Conservation (phyloP, 2,888 invertebrate genomes). For the Cataglyphis altisquamis region DNA sequence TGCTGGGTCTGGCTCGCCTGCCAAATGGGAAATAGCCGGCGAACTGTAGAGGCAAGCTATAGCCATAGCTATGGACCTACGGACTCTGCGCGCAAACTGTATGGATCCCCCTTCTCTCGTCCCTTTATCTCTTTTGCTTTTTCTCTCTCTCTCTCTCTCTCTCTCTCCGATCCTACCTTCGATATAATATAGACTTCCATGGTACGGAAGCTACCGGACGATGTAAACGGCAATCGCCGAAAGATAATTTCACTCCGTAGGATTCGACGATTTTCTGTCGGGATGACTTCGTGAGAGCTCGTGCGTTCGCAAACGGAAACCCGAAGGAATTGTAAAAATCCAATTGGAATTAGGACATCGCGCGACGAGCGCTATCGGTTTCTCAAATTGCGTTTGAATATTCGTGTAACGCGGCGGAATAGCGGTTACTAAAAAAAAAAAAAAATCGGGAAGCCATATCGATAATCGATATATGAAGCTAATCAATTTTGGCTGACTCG, state of each 20-base stretch:
- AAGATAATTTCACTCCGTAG: constrained; percentile 75
- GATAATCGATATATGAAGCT: constrained; percentile 48
- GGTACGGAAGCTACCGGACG: constrained; percentile 62
- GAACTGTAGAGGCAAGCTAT: constrained; percentile 79
- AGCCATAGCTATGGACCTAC: constrained; percentile 74
- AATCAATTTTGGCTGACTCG: constrained; percentile 52
- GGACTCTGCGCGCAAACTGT: constrained; percentile 69
- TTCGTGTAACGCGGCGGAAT: constrained; percentile 46
- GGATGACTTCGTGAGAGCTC: constrained; percentile 45
- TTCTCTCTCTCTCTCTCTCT: too few relatives aligned
- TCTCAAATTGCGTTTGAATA: constrained; percentile 52
- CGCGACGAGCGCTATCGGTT: constrained; percentile 38
- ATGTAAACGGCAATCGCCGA: constrained; percentile 75
- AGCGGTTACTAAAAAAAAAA: constrained; percentile 46
- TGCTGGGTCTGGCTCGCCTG: constrained; percentile 84
- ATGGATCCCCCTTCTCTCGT: constrained; percentile 53
- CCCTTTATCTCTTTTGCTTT: constrained; percentile 53
- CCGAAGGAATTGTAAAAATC: constrained; percentile 54
- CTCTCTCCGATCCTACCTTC: constrained; percentile 23
- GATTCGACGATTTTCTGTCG: constrained; percentile 64
- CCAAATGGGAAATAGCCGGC: constrained; percentile 84
- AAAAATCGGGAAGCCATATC: constrained; percentile 45
- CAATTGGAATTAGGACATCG: constrained; percentile 50
- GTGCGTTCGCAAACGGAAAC: constrained; percentile 29
- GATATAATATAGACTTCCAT: constrained; percentile 69